phyloP scores from a whole-genome alignment of 2,797 vertebrate genomes.

The Anguilla anguilla region DNA sequence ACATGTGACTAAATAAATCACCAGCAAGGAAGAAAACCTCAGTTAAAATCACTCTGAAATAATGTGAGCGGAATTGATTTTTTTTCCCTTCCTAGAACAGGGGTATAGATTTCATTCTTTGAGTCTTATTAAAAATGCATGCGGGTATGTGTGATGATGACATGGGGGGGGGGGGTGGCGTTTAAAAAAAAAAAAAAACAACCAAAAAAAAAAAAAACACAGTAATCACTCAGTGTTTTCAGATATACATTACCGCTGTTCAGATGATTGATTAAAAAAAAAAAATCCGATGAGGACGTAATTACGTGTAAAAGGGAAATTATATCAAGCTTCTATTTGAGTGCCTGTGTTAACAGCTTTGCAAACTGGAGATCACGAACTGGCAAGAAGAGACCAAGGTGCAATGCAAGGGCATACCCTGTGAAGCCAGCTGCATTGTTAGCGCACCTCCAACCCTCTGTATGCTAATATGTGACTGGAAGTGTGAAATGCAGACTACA shows the following conservation, averaged over 20 bases:
- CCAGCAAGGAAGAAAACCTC: background rate
- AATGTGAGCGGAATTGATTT: conserved; percentile 10
- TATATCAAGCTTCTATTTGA: background rate
- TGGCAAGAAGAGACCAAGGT: background rate
- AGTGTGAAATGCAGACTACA: background rate
- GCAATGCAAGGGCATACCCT: background rate
- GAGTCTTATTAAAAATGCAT: conserved; percentile 23
- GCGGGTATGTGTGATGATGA: conserved; percentile 14
- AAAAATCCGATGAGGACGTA: background rate
- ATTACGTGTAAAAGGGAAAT: conserved; percentile 8
- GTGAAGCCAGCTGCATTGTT: background rate
- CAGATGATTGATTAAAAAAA: background rate
- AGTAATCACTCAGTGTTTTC: conserved; percentile 3
- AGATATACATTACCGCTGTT: background rate
- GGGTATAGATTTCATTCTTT: background rate
- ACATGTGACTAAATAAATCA: background rate
- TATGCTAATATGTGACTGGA: background rate
- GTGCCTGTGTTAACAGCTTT: conserved; percentile 3
- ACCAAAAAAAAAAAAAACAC: background rate
- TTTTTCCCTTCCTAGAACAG: background rate
- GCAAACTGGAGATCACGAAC: background rate
- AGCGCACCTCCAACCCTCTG: background rate
- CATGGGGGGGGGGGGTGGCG: background rate
- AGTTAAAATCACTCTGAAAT: conserved; percentile 7
- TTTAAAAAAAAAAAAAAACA: background rate